A percentile compares a stretch with the other conserved stretches of the same genome.
These are phyloP conservation scores for Nomada lathburiana DNA, from an alignment of 2,888 invertebrate genomes.

Conservation along the genomic window DNA sequence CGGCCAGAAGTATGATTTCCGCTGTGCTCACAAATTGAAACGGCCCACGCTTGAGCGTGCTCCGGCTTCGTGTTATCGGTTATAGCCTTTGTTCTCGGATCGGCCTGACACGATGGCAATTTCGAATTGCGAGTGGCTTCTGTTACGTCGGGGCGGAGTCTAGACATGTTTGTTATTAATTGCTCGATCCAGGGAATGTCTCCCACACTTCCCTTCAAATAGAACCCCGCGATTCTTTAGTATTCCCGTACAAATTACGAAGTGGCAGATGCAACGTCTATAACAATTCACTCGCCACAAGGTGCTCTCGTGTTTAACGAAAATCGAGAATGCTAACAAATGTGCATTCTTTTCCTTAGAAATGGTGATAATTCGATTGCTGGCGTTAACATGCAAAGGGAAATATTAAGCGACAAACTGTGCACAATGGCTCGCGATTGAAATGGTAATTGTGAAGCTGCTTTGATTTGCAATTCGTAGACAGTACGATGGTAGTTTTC, in stretches of 20 bases:
- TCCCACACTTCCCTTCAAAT: too few species aligned
- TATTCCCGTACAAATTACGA: too few species aligned
- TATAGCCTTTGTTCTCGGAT: constrained; percentile 35
- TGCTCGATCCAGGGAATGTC: not conserved
- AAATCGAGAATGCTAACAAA: too few species aligned
- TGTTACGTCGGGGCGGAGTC: not conserved
- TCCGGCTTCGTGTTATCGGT: constrained; percentile 29
- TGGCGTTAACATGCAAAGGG: not conserved
- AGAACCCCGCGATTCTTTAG: too few species aligned
- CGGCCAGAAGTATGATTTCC: constrained; percentile 6
- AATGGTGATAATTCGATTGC: not conserved
- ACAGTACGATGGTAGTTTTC: constrained; percentile 11
- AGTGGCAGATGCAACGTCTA: too few species aligned
- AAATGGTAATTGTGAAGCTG: constrained; percentile 13
- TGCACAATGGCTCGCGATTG: not conserved
- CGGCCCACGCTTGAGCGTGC: constrained; percentile 16
- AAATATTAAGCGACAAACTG: not conserved
- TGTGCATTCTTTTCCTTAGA: too few species aligned
- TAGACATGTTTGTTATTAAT: constrained; percentile 23
- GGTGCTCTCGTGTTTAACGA: too few species aligned
- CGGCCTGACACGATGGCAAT: not conserved
- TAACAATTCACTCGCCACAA: too few species aligned
- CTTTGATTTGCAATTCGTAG: constrained; percentile 21
- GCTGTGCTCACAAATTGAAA: constrained; percentile 29
- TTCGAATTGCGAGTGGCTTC: not conserved